phyloP scores from a whole-genome alignment of 2,797 vertebrate species.

The Champsocephalus gunnari region DNA sequence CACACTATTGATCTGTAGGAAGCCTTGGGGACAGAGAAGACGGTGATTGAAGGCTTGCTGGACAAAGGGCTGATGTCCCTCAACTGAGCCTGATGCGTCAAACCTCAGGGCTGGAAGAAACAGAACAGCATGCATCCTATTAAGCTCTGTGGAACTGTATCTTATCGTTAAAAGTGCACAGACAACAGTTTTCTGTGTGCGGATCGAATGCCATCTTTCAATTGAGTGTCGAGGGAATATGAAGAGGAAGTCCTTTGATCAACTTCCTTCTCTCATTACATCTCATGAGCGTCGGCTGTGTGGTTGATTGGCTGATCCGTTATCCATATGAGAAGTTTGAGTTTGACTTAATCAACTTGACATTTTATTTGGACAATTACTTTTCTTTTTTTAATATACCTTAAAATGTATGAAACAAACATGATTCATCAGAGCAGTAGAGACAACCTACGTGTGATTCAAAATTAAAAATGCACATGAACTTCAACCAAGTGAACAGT shows the following conservation, averaged over 20 bases:
- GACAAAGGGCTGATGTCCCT: constrained; percentile 44
- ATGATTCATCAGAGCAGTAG: not conserved
- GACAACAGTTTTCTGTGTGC: not conserved
- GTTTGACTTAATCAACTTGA: not conserved
- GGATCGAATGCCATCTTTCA: not conserved
- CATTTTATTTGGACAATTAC: not conserved
- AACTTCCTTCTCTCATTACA: not conserved
- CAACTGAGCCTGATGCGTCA: constrained; percentile 21
- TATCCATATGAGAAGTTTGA: not conserved
- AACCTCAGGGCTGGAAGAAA: constrained; percentile 19
- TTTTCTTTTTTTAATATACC: not conserved
- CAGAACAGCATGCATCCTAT: not conserved
- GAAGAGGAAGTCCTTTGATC: not conserved
- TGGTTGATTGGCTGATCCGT: not conserved
- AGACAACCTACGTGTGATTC: not conserved
- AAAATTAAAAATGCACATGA: not conserved
- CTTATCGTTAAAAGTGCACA: not conserved
- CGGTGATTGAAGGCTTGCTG: constrained; percentile 43
- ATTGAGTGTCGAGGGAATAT: not conserved
- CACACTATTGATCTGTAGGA: constrained; percentile 58
- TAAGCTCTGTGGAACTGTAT: not conserved
- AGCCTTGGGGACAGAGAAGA: constrained; percentile 42
- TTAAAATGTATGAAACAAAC: not conserved
- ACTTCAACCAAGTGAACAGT: no score
- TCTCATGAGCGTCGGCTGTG: not conserved